Evolutionary conservation across 2,888 invertebrate genomes (phyloP).

Genomic region (Melanotus villosus): DNA sequence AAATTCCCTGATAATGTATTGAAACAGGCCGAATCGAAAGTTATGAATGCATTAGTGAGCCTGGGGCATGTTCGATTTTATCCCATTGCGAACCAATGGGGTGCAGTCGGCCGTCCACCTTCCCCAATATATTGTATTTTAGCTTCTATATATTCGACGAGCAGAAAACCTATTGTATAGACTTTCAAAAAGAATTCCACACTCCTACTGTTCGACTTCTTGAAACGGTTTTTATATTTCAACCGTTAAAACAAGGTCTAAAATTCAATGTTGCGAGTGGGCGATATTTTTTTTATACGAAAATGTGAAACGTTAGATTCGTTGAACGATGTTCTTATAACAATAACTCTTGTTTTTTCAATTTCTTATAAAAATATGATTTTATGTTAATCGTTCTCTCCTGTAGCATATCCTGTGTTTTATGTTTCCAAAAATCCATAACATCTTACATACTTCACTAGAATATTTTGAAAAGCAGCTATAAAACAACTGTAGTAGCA

Average conservation of each 20-base stretch:
- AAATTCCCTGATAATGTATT: conserved; percentile 53
- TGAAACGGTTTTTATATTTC: conserved; percentile 30
- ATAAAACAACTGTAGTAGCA: too few relatives aligned
- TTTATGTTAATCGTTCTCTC: neutral
- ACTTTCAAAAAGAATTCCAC: conserved; percentile 29
- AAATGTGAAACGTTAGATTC: neutral
- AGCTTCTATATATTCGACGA: conserved; percentile 46
- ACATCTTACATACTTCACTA: too few relatives aligned
- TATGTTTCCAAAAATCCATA: too few relatives aligned
- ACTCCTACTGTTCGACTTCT: conserved; percentile 25
- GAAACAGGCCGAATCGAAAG: conserved; percentile 60
- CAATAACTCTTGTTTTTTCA: conserved; percentile 1
- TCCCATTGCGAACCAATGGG: conserved; percentile 57
- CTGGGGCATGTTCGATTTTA: conserved; percentile 58
- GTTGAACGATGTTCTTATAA: conserved; percentile 4
- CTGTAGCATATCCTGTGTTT: too few relatives aligned
- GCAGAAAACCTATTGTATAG: conserved; percentile 34
- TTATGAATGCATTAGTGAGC: conserved; percentile 62
- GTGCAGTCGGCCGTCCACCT: conserved; percentile 55
- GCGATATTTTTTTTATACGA: conserved; percentile 17
- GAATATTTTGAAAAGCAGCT: too few relatives aligned
- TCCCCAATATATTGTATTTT: conserved; percentile 48
- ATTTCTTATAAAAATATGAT: neutral
- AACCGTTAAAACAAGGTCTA: conserved; percentile 15
- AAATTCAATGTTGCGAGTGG: conserved; percentile 7